phyloP scores from a whole-genome alignment of 2,797 vertebrate species.

The Pseudocheirus occidentalis region DNA sequence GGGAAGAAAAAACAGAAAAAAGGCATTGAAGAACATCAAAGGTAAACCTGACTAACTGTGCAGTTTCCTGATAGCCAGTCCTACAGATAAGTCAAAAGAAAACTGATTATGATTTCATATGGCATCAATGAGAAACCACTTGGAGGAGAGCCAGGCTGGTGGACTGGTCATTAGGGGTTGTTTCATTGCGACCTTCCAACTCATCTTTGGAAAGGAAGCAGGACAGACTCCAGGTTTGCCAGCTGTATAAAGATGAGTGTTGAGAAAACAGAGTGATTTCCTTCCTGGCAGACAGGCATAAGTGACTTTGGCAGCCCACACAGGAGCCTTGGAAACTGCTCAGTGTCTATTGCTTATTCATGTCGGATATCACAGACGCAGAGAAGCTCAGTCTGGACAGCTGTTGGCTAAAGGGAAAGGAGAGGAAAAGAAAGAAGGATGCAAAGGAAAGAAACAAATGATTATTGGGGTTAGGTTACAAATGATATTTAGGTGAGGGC shows the following conservation, averaged over 20 bases:
- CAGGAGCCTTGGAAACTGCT: background rate
- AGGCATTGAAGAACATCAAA: background rate
- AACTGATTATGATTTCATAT: background rate
- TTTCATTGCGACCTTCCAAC: background rate
- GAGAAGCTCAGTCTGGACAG: background rate
- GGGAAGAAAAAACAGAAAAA: background rate
- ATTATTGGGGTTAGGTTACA: background rate
- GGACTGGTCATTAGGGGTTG: background rate
- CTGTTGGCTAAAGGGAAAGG: background rate
- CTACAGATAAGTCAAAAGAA: background rate
- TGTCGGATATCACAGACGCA: background rate
- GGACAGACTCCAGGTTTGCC: background rate
- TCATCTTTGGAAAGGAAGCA: background rate
- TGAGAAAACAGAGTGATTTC: background rate
- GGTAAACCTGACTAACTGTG: background rate
- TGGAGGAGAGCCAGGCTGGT: background rate
- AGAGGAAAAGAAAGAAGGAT: background rate
- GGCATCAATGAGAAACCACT: background rate
- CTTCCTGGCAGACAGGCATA: background rate
- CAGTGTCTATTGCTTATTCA: background rate
- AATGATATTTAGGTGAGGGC: background rate
- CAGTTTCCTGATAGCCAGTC: background rate
- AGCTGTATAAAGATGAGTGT: constrained; percentile 1
- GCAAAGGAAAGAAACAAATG: background rate
- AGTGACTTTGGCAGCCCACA: constrained; percentile 7